Evolutionary conservation across 1,140 invertebrate genomes (phyloP).

Genomic region (Cyclina sinensis): DNA sequence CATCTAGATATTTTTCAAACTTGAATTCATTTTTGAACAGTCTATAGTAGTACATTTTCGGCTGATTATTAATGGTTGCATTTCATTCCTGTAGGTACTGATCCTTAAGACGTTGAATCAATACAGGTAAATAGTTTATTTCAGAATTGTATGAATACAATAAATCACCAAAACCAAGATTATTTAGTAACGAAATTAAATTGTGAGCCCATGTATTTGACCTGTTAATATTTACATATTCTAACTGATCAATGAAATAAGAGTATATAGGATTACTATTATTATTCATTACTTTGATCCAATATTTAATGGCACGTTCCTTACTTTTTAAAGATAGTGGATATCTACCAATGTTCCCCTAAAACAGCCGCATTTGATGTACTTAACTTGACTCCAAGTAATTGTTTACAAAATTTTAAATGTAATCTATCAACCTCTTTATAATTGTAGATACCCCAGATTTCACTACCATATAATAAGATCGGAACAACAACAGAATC

Average conservation of each 20-base stretch:
- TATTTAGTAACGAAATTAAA: not conserved
- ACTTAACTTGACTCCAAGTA: not conserved
- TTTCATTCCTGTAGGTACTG: not conserved
- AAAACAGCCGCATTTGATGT: not conserved
- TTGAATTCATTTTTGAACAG: too few relatives aligned
- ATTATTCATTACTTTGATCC: not conserved
- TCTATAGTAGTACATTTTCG: too few relatives aligned
- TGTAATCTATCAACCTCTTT: not conserved
- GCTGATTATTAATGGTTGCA: too few relatives aligned
- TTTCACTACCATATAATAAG: constrained; percentile 19
- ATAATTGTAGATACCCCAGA: constrained; percentile 21
- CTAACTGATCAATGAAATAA: not conserved
- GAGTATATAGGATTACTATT: too few relatives aligned
- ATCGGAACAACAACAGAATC: constrained; percentile 18
- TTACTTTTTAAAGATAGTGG: not conserved
- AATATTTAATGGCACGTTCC: not conserved
- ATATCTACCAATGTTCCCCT: not conserved
- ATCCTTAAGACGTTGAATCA: not conserved
- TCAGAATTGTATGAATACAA: not conserved
- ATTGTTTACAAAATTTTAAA: constrained; percentile 26
- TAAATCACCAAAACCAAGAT: not conserved
- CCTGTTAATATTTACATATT: not conserved
- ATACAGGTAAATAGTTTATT: not conserved
- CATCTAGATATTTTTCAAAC: too few relatives aligned
- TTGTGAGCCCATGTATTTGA: not conserved